These are phyloP conservation scores for Henricia sp. DNA, from an alignment of 53 echinoderm and acorn worm species.

Conservation along the genomic window DNA sequence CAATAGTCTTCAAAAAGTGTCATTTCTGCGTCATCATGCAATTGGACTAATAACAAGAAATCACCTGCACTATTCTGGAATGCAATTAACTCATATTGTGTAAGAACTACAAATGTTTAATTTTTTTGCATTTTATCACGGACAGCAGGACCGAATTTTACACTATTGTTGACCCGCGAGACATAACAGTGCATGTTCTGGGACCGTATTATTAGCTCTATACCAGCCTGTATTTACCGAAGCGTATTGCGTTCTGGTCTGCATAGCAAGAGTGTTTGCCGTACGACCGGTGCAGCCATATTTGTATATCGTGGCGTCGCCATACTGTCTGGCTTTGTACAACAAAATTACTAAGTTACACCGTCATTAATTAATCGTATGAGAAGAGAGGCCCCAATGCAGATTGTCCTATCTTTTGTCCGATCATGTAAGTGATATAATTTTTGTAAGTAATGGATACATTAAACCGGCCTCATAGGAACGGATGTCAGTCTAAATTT, in stretches of 20 bases:
- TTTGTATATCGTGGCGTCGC: slow-evolving; percentile 43
- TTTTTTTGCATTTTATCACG: not conserved
- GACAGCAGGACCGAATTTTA: not conserved
- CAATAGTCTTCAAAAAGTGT: too few relatives aligned
- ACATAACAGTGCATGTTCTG: slow-evolving; percentile 20
- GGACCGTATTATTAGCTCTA: not conserved
- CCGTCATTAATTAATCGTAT: slow-evolving; percentile 34
- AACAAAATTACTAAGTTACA: slow-evolving; percentile 44
- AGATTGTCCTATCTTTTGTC: not conserved
- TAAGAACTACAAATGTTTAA: not conserved
- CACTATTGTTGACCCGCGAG: slow-evolving; percentile 14
- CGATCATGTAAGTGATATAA: slow-evolving; percentile 45
- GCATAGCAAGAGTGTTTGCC: slow-evolving; percentile 36
- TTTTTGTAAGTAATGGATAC: slow-evolving; percentile 26
- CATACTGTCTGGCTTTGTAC: slow-evolving; percentile 40
- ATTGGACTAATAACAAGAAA: too few relatives aligned
- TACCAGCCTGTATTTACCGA: slow-evolving; percentile 28
- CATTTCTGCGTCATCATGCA: too few relatives aligned
- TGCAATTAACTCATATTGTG: not conserved
- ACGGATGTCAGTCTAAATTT: too few relatives aligned
- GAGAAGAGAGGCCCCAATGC: not conserved
- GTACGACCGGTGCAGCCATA: slow-evolving; percentile 33
- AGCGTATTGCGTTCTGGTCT: slow-evolving; percentile 26
- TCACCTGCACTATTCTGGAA: not conserved
- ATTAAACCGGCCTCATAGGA: too few relatives aligned